Evolutionary conservation across 2,797 vertebrate species (phyloP).

Genomic region (Cyclura pinguis): DNA sequence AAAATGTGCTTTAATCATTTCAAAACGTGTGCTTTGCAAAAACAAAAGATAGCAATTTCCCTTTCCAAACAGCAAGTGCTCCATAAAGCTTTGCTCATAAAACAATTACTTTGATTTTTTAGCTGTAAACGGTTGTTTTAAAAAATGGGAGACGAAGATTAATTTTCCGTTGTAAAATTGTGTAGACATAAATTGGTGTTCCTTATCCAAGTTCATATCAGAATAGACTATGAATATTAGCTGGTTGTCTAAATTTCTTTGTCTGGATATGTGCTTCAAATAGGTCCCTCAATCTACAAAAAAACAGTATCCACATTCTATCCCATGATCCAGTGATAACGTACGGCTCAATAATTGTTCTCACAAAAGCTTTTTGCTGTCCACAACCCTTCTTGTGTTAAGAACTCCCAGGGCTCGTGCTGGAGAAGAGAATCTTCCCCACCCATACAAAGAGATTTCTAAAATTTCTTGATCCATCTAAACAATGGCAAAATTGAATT

Average conservation of each 20-base stretch:
- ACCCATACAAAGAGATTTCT: background rate
- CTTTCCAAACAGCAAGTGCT: background rate
- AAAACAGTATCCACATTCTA: background rate
- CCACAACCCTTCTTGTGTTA: background rate
- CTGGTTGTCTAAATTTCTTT: background rate
- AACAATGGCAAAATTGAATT: slow-evolving; percentile 10
- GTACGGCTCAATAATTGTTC: background rate
- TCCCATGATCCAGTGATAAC: background rate
- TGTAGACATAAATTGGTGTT: background rate
- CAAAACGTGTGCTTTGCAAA: background rate
- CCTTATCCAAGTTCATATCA: background rate
- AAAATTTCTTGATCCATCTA: background rate
- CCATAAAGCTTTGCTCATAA: slow-evolving; percentile 22
- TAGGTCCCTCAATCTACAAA: background rate
- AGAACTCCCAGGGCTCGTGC: background rate
- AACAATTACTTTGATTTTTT: slow-evolving; percentile 44
- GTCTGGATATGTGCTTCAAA: background rate
- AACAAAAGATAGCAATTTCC: slow-evolving; percentile 32
- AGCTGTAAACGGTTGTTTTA: background rate
- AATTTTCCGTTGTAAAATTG: background rate
- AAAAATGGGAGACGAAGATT: background rate
- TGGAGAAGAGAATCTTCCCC: too few relatives aligned
- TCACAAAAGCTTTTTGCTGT: rapidly evolving
- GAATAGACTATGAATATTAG: background rate
- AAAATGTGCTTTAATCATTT: slow-evolving; percentile 34